Evolutionary conservation across 2,888 invertebrate species (phyloP).

Genomic region (Hyppa rectilinea): DNA sequence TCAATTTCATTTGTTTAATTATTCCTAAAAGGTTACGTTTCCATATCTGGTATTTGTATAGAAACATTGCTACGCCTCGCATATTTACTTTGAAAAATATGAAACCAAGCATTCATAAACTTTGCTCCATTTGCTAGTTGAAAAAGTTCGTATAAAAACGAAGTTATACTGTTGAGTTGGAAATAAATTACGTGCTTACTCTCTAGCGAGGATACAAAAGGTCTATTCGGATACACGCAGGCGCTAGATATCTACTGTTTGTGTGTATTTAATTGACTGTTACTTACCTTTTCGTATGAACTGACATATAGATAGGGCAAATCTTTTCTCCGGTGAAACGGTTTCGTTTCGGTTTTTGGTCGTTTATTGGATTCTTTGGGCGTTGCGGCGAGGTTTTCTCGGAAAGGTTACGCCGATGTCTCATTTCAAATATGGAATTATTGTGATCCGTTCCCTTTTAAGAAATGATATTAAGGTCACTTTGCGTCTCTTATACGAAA

Average conservation of each 20-base stretch:
- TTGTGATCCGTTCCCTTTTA: constrained; percentile 17
- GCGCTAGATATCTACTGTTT: constrained; percentile 29
- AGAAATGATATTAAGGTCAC: constrained; percentile 1
- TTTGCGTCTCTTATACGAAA: background rate
- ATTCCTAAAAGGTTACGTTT: background rate
- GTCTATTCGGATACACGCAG: constrained; percentile 14
- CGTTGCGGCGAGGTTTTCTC: constrained; percentile 21
- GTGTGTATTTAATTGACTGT: constrained; percentile 51
- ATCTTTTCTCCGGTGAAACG: constrained; percentile 23
- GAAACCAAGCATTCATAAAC: constrained; percentile 44
- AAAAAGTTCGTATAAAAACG: constrained; percentile 48
- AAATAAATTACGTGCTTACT: constrained; percentile 47
- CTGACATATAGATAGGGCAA: constrained; percentile 26
- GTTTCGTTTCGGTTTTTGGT: constrained; percentile 14
- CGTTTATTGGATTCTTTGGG: constrained; percentile 45
- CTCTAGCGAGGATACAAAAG: constrained; percentile 26
- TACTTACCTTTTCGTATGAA: constrained; percentile 41
- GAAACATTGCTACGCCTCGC: constrained; percentile 14
- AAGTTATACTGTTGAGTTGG: constrained; percentile 44
- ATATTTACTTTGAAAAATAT: constrained; percentile 44
- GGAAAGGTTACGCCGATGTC: constrained; percentile 24
- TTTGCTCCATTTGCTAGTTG: constrained; percentile 45
- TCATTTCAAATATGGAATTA: constrained; percentile 30
- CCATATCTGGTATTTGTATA: constrained; percentile 4
- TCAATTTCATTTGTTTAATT: background rate